Percentiles rank a stretch among this genome's conserved stretches.
phyloP scores from a whole-genome alignment of 1,140 invertebrate species.

The Bombus waltoni region DNA sequence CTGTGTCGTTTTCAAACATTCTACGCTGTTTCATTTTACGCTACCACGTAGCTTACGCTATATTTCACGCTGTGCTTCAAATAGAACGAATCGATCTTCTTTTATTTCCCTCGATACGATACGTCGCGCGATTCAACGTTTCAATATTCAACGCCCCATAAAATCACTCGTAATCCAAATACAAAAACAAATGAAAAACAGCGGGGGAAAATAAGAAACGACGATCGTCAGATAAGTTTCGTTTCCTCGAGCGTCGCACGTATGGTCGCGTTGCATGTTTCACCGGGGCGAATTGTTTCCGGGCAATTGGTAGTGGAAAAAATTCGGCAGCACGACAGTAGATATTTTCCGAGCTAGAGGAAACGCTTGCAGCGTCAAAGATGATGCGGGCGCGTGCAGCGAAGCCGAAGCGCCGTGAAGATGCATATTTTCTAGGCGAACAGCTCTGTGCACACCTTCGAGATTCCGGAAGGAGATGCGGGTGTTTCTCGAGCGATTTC shows the following conservation, averaged over 20 bases:
- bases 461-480: constrained; percentile 55
- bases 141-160: neutral
- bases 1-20: neutral
- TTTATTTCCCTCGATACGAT: neutral
- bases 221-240: neutral
- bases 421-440: constrained; percentile 71
- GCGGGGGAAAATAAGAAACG: neutral
- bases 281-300: constrained; percentile 16
- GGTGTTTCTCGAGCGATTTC: constrained; percentile 57
- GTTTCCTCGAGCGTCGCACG: neutral
- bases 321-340: constrained; percentile 5
- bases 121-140: neutral
- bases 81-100: neutral
- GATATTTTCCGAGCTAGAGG: constrained; percentile 13
- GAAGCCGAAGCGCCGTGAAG: constrained; percentile 51
- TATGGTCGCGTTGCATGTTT: neutral
- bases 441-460: constrained; percentile 49
- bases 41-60: no score
- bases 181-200: neutral
- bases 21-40: neutral
- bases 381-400: constrained; percentile 64
- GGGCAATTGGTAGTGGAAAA: constrained; percentile 17
- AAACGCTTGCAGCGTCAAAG: constrained; percentile 48
- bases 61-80: neutral
- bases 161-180: neutral